Percentiles rank a stretch among this genome's conserved stretches.
Conservation (phyloP, 1,140 invertebrate genomes). For the Eufriesea mexicana region DNA sequence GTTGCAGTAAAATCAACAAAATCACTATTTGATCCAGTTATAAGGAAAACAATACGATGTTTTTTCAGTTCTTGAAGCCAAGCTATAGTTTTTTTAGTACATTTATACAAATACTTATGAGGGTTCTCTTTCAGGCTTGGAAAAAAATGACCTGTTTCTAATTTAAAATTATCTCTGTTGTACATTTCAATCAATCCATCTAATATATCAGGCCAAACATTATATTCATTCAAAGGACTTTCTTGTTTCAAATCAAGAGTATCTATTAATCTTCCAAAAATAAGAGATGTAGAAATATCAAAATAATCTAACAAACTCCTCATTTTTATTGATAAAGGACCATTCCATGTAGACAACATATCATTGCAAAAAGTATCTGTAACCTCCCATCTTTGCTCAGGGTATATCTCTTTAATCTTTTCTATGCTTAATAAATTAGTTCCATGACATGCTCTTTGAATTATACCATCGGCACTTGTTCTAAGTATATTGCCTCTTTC, state of each 20-base stretch:
- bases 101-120: constrained; percentile 85
- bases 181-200: constrained; percentile 86
- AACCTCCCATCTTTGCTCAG: constrained; percentile 84
- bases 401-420: constrained; percentile 86
- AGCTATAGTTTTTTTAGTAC: constrained; percentile 83
- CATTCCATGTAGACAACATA: constrained; percentile 85
- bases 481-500: constrained; percentile 89
- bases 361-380: constrained; percentile 83
- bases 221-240: constrained; percentile 80
- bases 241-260: constrained; percentile 84
- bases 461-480: constrained; percentile 84
- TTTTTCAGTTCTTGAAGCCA: constrained; percentile 86
- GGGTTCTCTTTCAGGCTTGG: constrained; percentile 85
- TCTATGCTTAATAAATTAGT: constrained; percentile 83
- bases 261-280: constrained; percentile 89
- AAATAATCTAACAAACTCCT: constrained; percentile 90
- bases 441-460: constrained; percentile 88
- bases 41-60: constrained; percentile 86
- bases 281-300: constrained; percentile 87
- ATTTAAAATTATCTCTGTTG: constrained; percentile 84
- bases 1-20: constrained; percentile 87
- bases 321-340: constrained; percentile 84
- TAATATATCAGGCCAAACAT: constrained; percentile 87
- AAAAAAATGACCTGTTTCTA: constrained; percentile 85
- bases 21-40: constrained; percentile 91